Base-by-base conservation (phyloP, 1,140 invertebrate genomes). In the Lasioglossum baleicum region DNA sequence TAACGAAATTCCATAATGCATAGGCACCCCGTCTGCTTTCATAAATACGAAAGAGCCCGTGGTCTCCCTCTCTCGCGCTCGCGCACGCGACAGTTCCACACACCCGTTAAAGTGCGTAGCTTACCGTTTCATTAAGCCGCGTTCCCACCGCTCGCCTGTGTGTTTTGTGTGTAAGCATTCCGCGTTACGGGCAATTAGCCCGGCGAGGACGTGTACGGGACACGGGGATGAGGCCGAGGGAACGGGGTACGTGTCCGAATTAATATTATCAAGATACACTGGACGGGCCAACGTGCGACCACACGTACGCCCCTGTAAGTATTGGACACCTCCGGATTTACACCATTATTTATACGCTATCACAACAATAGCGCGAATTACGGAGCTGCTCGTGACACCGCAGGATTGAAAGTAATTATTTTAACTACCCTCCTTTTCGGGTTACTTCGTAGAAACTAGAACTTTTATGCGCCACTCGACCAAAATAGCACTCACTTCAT, bases 101-200 rank as follows among this genome's bases (percentile, higher is more conserved):
- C 10, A 13, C 44, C 44, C 22, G 44, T 15, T 44, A 65, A 78
- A 58, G 60, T 72, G 22, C 2, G 8, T 6, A 15, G 64, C 10
- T 20, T 44, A 22, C 17, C 48, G 15, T 75, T 67, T 44, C 63
- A 67, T 58, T 42, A 67, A 68, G 11, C 65, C 2, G 1, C 35
- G 15, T 58, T n/a, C 31, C 7, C 51, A 13, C 53, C 17, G 31
- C 5, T 60, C 11, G 4, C 17, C 17, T 56, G 20, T 40, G 20
- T 40, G 53, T 73, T 65, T 65, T 42, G 48, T 56, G 13, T 22
- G 51, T 20, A 48, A 79, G 73, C 51, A 73, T 72, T 79, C 44
- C 26, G 48, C 61, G 51, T 66, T 40, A 63, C 61, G 70, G n/a
- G 76, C 76, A 79, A 79, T 79, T 79, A 79, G 51, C 40, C 8